phyloP scores from a whole-genome alignment of 2,797 vertebrate species.

The Siniperca obscura region DNA sequence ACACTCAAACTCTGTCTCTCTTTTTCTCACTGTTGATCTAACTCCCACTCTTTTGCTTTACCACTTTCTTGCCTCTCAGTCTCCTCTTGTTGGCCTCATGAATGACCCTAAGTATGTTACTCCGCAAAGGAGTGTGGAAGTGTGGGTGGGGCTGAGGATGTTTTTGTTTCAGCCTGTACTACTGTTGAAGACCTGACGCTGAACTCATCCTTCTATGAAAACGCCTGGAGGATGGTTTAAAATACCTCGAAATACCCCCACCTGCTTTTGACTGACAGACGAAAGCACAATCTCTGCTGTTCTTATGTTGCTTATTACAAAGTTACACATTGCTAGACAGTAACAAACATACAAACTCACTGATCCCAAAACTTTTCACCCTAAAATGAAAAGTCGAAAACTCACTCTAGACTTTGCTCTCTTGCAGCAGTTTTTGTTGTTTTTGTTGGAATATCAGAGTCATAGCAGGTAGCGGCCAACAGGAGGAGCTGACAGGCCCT shows the following conservation, averaged over 20 bases:
- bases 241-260: neutral
- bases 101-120: slow-evolving; percentile 19
- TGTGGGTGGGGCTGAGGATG: slow-evolving; percentile 15
- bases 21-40: slow-evolving; percentile 35
- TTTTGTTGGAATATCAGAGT: slow-evolving; percentile 24
- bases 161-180: slow-evolving; percentile 19
- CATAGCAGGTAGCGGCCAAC: slow-evolving; percentile 47
- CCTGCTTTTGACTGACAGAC: slow-evolving; percentile 29
- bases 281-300: neutral
- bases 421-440: slow-evolving; percentile 11
- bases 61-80: slow-evolving; percentile 19
- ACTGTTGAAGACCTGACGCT: slow-evolving; percentile 8
- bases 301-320: neutral
- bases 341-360: neutral
- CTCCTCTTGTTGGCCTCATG: slow-evolving; percentile 40
- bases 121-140: neutral
- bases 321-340: neutral
- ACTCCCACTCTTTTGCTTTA: slow-evolving; percentile 11
- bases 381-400: neutral
- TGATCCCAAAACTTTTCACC: neutral
- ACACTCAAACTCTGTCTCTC: slow-evolving; percentile 34
- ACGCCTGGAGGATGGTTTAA: slow-evolving; percentile 21
- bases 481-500: slow-evolving; percentile 59
- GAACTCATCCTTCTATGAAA: slow-evolving; percentile 15
- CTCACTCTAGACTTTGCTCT: neutral